These are phyloP conservation scores for Chironomus striatipennis DNA, from an alignment of 1,140 invertebrate species.

Conservation along the genomic window DNA sequence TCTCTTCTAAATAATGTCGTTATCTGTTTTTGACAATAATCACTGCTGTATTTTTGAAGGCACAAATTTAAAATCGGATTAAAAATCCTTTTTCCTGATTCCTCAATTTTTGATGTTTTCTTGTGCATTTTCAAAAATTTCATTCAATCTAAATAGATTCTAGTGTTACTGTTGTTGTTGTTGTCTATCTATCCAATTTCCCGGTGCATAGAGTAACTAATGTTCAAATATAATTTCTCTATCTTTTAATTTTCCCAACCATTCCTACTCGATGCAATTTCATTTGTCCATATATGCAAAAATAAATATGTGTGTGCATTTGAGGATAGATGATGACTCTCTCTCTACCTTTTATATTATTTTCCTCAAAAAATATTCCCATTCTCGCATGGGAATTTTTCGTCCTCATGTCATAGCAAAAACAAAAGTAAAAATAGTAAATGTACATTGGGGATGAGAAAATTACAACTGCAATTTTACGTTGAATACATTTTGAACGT, in stretches of 20 bases:
- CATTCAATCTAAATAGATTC: neutral
- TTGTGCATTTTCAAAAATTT: neutral
- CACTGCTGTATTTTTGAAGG: neutral
- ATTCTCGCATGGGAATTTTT: neutral
- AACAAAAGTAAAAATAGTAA: too few relatives aligned
- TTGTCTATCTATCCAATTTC: neutral
- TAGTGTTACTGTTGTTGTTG: neutral
- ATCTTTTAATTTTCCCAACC: neutral
- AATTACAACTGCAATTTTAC: neutral
- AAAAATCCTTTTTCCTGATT: neutral
- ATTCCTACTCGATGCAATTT: neutral
- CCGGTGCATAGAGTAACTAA: slow-evolving; percentile 6
- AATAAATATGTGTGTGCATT: neutral
- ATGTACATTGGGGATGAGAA: neutral
- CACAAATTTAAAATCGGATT: neutral
- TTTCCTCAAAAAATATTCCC: neutral
- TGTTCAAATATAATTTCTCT: neutral
- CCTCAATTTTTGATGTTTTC: neutral
- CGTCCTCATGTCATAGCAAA: neutral
- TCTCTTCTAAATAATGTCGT: neutral
- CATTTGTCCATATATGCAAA: neutral
- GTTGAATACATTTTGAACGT: neutral
- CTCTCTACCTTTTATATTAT: neutral
- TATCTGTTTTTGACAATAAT: slow-evolving; percentile 14
- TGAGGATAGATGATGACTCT: neutral